Evolutionary conservation across 2,113 vertebrate genomes (phyloP).

Genomic region (Erinaceus europaeus): DNA sequence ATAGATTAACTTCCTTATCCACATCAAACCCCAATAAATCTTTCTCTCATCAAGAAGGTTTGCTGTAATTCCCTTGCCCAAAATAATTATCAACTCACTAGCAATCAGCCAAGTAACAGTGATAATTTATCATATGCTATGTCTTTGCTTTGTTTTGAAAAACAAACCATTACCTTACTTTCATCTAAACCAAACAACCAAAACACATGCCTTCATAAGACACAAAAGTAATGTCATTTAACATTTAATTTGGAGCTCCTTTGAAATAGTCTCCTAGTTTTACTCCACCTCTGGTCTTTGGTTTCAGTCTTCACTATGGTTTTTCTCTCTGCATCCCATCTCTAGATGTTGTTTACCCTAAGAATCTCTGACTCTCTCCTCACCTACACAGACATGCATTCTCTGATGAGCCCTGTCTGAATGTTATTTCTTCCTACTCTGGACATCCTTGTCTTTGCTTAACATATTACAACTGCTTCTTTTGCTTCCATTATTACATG

Average conservation of each 20-base stretch:
- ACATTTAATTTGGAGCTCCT: neutral
- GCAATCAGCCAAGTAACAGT: neutral
- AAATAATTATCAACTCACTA: neutral
- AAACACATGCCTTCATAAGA: neutral
- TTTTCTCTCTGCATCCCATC: neutral
- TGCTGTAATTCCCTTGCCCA: neutral
- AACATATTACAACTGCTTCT: neutral
- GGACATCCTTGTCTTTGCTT: neutral
- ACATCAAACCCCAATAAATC: neutral
- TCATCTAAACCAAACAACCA: neutral
- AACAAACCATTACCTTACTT: neutral
- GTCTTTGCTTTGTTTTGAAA: conserved; percentile 26
- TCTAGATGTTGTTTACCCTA: neutral
- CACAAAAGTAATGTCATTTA: neutral
- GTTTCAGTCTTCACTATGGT: neutral
- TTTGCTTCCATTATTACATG: neutral
- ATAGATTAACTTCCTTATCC: neutral
- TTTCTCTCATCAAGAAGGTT: neutral
- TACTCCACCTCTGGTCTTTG: neutral
- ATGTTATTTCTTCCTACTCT: neutral
- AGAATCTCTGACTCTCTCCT: neutral
- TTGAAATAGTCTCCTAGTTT: neutral
- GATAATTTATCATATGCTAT: neutral
- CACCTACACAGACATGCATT: neutral
- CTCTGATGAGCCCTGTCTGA: neutral